Conservation (phyloP, 2,113 vertebrate genomes). For the Actinemys pallida region DNA sequence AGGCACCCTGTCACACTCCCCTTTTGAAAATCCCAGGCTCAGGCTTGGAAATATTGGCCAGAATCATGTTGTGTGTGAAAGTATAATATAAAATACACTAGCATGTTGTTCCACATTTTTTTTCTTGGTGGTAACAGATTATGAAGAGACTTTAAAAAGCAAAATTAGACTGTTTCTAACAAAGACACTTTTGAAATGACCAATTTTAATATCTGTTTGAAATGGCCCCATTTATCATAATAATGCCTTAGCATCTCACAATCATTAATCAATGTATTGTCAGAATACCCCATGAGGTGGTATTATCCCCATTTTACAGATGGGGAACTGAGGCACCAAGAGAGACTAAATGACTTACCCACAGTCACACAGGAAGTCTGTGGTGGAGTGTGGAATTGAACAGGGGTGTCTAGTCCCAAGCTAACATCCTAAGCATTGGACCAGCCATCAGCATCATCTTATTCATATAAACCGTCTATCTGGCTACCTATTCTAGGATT, state of each 20-base stretch:
- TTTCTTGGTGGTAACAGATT: neutral
- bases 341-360: neutral
- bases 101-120: neutral
- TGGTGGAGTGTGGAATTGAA: neutral
- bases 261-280: neutral
- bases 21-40: neutral
- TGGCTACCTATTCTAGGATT: neutral
- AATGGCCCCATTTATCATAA: neutral
- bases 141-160: neutral
- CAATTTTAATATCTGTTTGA: neutral
- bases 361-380: accelerated
- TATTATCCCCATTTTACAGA: neutral
- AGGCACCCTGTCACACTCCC: no score
- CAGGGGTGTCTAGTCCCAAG: neutral
- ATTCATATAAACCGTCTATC: neutral
- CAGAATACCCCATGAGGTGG: neutral
- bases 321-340: neutral
- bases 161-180: neutral
- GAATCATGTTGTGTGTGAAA: neutral
- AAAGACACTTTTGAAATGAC: neutral
- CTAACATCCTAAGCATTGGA: neutral
- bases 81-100: neutral
- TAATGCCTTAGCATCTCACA: neutral
- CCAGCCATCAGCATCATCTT: neutral
- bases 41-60: neutral